Percentiles rank a stretch among this genome's conserved stretches.
These are phyloP conservation scores for Callaeas wilsoni DNA, from an alignment of 2,113 vertebrate species.

Conservation along the genomic window DNA sequence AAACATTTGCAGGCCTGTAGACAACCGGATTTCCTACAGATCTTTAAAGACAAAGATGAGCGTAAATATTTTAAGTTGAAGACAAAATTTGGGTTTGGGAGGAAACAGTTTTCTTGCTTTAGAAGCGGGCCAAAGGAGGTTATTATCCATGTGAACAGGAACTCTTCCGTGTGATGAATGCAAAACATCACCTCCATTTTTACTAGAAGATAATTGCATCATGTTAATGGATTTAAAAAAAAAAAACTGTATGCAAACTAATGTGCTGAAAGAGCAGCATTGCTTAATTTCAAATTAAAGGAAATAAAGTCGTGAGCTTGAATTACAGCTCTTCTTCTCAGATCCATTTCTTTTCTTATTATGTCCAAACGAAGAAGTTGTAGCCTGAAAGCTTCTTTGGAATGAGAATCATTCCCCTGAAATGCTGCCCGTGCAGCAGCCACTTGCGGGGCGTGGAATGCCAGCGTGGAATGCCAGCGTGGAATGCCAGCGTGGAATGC, in stretches of 20 bases:
- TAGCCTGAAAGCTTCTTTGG: neutral
- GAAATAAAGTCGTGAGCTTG: neutral
- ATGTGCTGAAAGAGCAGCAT: neutral
- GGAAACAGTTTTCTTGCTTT: neutral
- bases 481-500: too few relatives aligned
- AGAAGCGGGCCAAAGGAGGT: neutral
- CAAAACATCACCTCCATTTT: neutral
- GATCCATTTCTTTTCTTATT: neutral
- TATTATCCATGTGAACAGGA: neutral
- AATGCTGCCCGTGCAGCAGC: neutral
- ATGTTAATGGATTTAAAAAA: neutral
- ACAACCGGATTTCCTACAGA: neutral
- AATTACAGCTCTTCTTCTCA: neutral
- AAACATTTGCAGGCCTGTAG: neutral
- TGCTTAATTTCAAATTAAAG: neutral
- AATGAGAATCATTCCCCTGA: neutral
- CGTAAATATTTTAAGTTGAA: neutral
- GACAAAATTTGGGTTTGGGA: neutral
- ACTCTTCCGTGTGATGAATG: neutral
- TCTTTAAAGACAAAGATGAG: neutral
- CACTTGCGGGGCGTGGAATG: too few relatives aligned
- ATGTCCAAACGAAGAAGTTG: neutral
- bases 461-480: slow-evolving; percentile 1
- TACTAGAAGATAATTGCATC: neutral
- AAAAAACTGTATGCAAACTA: neutral